Evolutionary conservation across 2,113 vertebrate species (phyloP), one percentile per base, ranked within the genome.

Genomic region (Oncorhynchus mykiss): DNA sequence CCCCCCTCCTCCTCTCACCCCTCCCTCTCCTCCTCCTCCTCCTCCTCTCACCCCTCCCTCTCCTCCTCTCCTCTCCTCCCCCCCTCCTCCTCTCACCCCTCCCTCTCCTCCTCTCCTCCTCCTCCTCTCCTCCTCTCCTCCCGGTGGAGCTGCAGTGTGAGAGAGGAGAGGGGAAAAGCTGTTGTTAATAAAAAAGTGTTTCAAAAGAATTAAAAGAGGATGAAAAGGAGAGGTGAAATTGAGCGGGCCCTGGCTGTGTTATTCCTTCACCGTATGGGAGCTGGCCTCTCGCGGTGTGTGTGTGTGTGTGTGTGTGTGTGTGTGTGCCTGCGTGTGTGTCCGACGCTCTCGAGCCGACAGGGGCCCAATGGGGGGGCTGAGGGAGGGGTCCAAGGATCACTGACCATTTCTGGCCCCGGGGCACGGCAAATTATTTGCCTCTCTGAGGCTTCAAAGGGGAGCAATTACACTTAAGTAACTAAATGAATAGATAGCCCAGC

Each of bases 401-500:
- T 93, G 90, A 91, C 93, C 91, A 90, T 89, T 91, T 83, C 89
- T 89, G 91, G 92, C 93, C 91, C 76, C 29, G 80, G 92, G 94
- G 89, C 91, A 92, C 90, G 91, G 93, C 92, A 93, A 94, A 93
- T 94, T 87, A 94, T 93, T 94, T 94, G 93, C 92, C 90, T 93
- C 91, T 93, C 92, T 92, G 88, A 93, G 91, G 91, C 93, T 94
- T 95, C 93, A 95, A 95, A 95, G 93, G 83, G 87, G 86, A 91
- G 90, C 93, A 94, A 94, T 95, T 95, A 94, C 90, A 94, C 92
- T 94, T 93, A 94, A 94, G 93, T 93, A 93, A 94, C 92, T 90
- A 92, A 93, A 94, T 94, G 93, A 94, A 94, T 94, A 93, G 93
- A 94, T 91, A 93, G 90, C 90, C 91, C 92, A 92, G 92, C 91